Evolutionary conservation across 2,113 vertebrate species (phyloP), one percentile per base, ranked within the genome.

Genomic region (Trematocara stigmaticum): DNA sequence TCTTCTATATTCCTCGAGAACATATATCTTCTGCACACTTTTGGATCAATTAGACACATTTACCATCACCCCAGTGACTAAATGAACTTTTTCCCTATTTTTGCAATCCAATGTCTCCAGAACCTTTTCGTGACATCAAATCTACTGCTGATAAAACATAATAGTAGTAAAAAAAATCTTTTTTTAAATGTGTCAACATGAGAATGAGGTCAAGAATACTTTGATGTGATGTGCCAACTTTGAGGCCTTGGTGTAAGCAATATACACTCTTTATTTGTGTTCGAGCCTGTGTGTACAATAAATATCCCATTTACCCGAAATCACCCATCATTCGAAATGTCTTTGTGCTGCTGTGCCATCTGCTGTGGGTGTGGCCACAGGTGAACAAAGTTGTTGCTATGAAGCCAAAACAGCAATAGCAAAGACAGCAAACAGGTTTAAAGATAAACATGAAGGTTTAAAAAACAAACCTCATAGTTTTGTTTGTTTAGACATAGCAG

Each of bases 321-420:
- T 26, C 26, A 23, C 15, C 18, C 53, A n/a, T 85, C 10, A 51
- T 12, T 45, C 7, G 2, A 15, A 55, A 80, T 13, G 26, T 49
- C 47, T 81, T 51, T 88, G 61, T 52, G 5, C 13, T 47, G 35
- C 15, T 4, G 1, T 56, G 49, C 79, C 84, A 82, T 49, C 83
- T 88, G 86, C 79, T 12, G 5, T 78, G 31, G 89, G 91, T 42
- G 89, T 69, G 91, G 69, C 52, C 20, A 78, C 79, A 87, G 56
- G 71, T 78, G 57, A 84, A 6, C 6, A 6, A 7, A 34, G 12
- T 26, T 31, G 71, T 31, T 76, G 66, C 38, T 55, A 10, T 11
- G 3, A 74, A 26, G 61, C 23, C 82, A 57, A 84, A 86, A 42
- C 45, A 79, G 51, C 23, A 74, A 64, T 55, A 83, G 57, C 64